Evolutionary conservation across 2,113 vertebrate species (phyloP), one percentile per base, ranked within the genome.

Genomic region (Mormyrus lacerda): DNA sequence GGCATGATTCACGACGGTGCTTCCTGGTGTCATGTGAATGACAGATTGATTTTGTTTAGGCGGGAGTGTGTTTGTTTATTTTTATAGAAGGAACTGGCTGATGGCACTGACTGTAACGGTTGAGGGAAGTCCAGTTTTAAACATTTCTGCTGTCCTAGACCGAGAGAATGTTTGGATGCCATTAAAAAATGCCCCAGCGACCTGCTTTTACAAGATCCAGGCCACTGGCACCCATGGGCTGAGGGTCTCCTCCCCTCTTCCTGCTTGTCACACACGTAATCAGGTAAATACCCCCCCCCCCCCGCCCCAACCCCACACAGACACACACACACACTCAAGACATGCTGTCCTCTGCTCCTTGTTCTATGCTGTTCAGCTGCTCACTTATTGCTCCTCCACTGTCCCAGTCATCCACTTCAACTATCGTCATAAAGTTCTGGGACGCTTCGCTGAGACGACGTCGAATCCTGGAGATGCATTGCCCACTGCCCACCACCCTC

Each of bases 261-360:
- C 94, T 89, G 90, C 94, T 50, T 96, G 96, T 69, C 94, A 96
- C 93, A 93, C 93, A 21, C 35, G 90, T 8, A n/a, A 53, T 85
- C 24, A 24, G 92, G 96, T 96, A 82, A 94, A 93, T 11, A 7
- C 3, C 4, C 35, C 5, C 42, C 24, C 42, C 13, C 48, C 48
- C 8, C 9, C 48, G 6, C 51, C 17, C 24, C 83, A 39, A 15
- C 4, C 8, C 1, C 83, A 85, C 7, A 3, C 21, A 58, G 6
- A 24, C 19, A 58, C 53, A 58, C 55, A n/a, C 44, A 35, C 21
- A 11, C 51, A 15, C 76, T 65, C 35, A 47, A 1, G 61, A 47
- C 83, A 19, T 24, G 35, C 35, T 21, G 42, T 2, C 11, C 11
- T 58, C 83, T 47, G 42, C 4, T 27, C 42, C 10, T 0, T 84